Percentiles rank a stretch among this genome's conserved stretches.
phyloP scores from a whole-genome alignment of 2,888 invertebrate genomes.

The Troglohyphantes excavatus region DNA sequence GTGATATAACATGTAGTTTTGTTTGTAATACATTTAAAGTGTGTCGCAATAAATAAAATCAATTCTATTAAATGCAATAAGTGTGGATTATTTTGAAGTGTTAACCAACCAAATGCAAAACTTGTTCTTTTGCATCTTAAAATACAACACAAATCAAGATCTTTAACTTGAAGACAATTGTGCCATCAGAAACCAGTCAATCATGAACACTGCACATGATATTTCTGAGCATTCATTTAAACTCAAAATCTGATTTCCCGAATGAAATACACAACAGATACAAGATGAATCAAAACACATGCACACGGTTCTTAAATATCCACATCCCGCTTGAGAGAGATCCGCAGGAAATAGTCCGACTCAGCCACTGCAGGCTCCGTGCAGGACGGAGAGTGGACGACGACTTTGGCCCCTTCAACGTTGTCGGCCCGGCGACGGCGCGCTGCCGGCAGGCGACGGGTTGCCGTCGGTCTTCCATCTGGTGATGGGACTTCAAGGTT shows the following conservation, averaged over 20 bases:
- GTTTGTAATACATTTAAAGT: no score
- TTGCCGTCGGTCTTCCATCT: neutral
- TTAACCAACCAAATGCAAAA: no score
- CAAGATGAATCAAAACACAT: conserved; percentile 44
- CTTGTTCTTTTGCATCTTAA: no score
- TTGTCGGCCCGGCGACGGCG: neutral
- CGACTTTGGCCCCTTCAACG: conserved; percentile 36
- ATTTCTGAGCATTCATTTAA: neutral
- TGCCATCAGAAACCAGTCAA: no score
- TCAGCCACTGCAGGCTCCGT: neutral
- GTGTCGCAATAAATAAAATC: no score
- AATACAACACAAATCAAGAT: no score
- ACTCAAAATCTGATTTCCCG: conserved; percentile 3
- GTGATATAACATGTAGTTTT: no score
- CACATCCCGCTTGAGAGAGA: no score
- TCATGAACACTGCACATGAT: conserved; percentile 3
- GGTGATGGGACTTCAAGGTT: neutral
- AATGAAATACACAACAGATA: conserved; percentile 35
- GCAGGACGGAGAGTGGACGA: conserved; percentile 72
- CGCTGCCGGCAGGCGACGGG: neutral
- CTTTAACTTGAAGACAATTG: no score
- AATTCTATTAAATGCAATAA: no score
- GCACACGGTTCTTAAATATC: neutral
- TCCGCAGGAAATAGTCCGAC: neutral
- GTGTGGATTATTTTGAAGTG: no score